phyloP scores from a whole-genome alignment of 2,113 vertebrate species.

The Channa argus region DNA sequence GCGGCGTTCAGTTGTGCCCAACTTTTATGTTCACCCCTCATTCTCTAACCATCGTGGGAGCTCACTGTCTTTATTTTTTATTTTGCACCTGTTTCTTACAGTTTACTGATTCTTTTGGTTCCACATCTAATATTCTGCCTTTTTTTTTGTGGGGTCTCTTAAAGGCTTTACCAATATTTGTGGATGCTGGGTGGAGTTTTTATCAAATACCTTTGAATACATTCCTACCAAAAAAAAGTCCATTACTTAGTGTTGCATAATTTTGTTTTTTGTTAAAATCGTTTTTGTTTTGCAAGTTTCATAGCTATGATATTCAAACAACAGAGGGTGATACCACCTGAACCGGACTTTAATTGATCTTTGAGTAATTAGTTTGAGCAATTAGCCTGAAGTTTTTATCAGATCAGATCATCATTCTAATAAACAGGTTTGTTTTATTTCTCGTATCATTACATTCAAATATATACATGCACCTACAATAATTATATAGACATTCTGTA shows the following conservation, averaged over 20 bases:
- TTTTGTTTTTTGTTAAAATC: background rate
- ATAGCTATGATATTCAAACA: conserved; percentile 10
- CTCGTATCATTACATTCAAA: conserved; percentile 3
- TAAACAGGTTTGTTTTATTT: background rate
- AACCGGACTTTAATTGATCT: background rate
- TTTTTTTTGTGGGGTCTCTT: background rate
- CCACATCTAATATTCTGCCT: background rate
- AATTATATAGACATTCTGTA: conserved; percentile 57
- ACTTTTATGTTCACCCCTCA: background rate
- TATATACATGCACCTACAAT: conserved; percentile 21
- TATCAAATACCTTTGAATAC: conserved; percentile 22
- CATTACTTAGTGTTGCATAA: background rate
- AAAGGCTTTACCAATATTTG: conserved; percentile 7
- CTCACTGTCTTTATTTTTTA: conserved; percentile 38
- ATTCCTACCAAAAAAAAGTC: conserved; percentile 12
- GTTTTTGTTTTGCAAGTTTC: background rate
- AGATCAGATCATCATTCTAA: no score
- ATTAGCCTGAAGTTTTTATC: background rate
- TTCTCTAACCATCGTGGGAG: background rate
- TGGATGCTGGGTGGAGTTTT: background rate
- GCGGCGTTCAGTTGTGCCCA: background rate
- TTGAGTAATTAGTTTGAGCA: background rate
- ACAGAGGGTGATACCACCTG: background rate
- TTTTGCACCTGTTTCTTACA: background rate
- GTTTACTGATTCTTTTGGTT: background rate